These are phyloP conservation scores for Pseudococcus jackbeardsleyi DNA, from an alignment of 2,888 invertebrate genomes.

Conservation along the genomic window DNA sequence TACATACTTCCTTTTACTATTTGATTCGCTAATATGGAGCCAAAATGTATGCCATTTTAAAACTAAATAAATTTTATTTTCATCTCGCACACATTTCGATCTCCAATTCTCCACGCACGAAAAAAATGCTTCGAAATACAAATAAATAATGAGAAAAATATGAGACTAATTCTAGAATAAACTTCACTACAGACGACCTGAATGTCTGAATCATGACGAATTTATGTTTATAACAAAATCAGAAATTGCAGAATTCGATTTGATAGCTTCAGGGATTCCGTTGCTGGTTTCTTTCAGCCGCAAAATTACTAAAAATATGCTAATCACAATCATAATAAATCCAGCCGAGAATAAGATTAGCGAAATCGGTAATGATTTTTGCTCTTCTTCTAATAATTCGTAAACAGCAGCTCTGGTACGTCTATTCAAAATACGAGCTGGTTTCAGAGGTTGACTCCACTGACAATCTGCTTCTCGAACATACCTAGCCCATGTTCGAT, in stretches of 20 bases:
- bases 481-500: conserved; percentile 81
- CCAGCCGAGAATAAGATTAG: conserved; percentile 8
- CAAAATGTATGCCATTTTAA: conserved; percentile 27
- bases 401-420: conserved; percentile 53
- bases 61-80: not conserved
- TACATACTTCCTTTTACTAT: too few relatives aligned
- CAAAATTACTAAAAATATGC: not conserved
- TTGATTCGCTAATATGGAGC: conserved; percentile 1
- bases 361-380: not conserved
- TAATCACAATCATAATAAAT: conserved; percentile 51
- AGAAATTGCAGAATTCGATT: not conserved
- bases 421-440: conserved; percentile 65
- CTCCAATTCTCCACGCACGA: not conserved
- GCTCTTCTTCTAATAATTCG: not conserved
- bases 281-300: not conserved
- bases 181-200: not conserved
- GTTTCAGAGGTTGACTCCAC: conserved; percentile 65
- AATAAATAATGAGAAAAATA: conserved; percentile 58
- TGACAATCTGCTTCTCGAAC: conserved; percentile 68
- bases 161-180: conserved; percentile 53
- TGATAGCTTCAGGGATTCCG: not conserved
- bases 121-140: conserved; percentile 16
- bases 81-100: not conserved
- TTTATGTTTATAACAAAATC: conserved; percentile 17
- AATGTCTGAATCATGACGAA: conserved; percentile 15